Base-by-base conservation (phyloP, 1,140 invertebrate species). In the Pseudomyrmex concolor region DNA sequence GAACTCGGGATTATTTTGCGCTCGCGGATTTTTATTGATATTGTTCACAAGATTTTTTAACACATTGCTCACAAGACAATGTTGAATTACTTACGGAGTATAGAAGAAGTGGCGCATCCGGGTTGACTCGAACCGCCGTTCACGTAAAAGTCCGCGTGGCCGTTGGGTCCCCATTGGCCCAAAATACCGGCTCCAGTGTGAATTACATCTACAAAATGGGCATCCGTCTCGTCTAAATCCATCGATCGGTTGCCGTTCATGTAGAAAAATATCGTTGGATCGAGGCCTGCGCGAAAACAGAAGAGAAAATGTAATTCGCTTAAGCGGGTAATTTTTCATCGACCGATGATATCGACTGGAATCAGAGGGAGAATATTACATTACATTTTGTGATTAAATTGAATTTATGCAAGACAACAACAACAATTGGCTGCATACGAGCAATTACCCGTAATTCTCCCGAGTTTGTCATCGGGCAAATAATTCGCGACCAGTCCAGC, bases 111-210 rank as follows among this genome's bases (percentile, higher is more conserved):
- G 0, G 96, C 96, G 90, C 97, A 98, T 66, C 97, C 97, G 2
- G 97, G 97, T 89, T 98, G 98, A 88, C 97, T 96, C 57, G 97
- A 97, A 50, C 97, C 98, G 10, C 97, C 97, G 91, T 98, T 98
- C 34, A 98, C 97, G 93, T 98, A 98, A 93, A 98, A 98, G 92
- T 98, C 98, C 10, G 97, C 97, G 91, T 98, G 97, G 0, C 97
- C 97, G 87, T 96, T 97, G 1, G 97, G 97, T 2, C 97, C 97
- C 97, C 97, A 97, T 90, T 97, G 97, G 0, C 97, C 97, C 17
- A 97, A 94, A 67, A 97, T 97, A 0, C 97, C 97, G 0, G 97
- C 97, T 50, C 98, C 97, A 0, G 98, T 98, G 91, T 99, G 98
- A 64, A 98, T 95, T 25, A 98, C 96, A 92, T 98, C 97, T 22